These are phyloP conservation scores for Hydrozoanthus gracilis DNA, from an alignment of 92 coral and sea anemone species.

Conservation along the genomic window DNA sequence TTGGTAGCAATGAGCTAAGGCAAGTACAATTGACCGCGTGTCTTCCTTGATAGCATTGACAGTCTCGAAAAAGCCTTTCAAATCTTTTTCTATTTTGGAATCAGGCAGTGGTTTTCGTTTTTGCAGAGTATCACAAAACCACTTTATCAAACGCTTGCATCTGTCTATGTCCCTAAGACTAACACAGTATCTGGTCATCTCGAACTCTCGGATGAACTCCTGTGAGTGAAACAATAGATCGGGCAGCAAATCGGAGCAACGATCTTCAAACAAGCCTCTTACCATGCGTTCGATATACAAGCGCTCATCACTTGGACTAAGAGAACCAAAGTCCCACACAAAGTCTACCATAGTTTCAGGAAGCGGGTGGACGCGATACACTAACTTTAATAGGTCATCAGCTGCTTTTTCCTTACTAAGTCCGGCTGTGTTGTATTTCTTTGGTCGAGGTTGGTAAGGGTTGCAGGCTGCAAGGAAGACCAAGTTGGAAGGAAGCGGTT, in stretches of 20 bases:
- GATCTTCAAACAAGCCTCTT: constrained; percentile 58
- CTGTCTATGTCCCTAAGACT: constrained; percentile 90
- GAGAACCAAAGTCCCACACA: constrained; percentile 98
- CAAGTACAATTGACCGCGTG: constrained; percentile 72
- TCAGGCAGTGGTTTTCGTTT: constrained; percentile 37
- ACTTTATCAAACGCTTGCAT: constrained; percentile 72
- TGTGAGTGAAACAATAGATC: constrained; percentile 81
- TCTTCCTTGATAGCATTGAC: background rate
- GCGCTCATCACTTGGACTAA: constrained; percentile 70
- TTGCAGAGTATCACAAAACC: constrained; percentile 69
- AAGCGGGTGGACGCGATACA: constrained; percentile 96
- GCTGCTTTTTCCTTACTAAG: constrained; percentile 78
- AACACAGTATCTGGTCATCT: constrained; percentile 82
- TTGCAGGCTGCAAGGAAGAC: constrained; percentile 95
- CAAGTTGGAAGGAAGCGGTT: constrained; percentile 74
- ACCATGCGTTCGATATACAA: constrained; percentile 94
- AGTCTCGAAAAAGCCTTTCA: constrained; percentile 35
- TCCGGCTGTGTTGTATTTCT: constrained; percentile 88
- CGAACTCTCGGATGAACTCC: constrained; percentile 72
- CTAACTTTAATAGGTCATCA: constrained; percentile 87
- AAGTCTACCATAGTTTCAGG: constrained; percentile 99
- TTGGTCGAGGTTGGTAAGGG: constrained; percentile 91
- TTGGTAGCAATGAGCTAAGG: constrained; percentile 96
- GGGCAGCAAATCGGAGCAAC: constrained; percentile 49
- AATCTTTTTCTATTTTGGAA: constrained; percentile 25